Evolutionary conservation across 2,888 invertebrate species (phyloP).

Genomic region (Leucoma salicis): DNA sequence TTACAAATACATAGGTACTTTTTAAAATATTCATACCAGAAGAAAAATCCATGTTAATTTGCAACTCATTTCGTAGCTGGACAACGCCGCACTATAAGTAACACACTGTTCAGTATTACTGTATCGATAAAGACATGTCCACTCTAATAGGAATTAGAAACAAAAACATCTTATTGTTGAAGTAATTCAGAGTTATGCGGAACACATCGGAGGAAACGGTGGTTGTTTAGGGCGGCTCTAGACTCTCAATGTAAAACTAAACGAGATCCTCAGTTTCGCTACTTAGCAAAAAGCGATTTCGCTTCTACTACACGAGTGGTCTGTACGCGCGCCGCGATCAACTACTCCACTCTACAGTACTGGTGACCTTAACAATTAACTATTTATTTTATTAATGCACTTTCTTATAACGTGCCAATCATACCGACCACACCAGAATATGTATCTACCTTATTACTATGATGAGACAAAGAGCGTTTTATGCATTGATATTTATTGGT

Average conservation of each 20-base stretch:
- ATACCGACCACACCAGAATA: constrained; percentile 39
- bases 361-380: constrained; percentile 78
- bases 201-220: constrained; percentile 24
- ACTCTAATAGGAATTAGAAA: constrained; percentile 60
- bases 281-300: constrained; percentile 63
- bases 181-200: constrained; percentile 24
- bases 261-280: constrained; percentile 61
- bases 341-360: constrained; percentile 65
- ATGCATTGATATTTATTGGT: not conserved
- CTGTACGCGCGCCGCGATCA: constrained; percentile 69
- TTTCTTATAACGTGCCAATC: constrained; percentile 68
- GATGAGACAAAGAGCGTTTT: constrained; percentile 47
- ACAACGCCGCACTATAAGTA: constrained; percentile 44
- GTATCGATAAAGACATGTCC: constrained; percentile 78
- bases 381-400: constrained; percentile 79
- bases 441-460: constrained; percentile 30
- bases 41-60: constrained; percentile 65
- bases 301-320: constrained; percentile 79
- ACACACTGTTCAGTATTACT: constrained; percentile 60
- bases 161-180: constrained; percentile 55
- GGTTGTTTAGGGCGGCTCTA: constrained; percentile 41
- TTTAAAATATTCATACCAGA: constrained; percentile 63
- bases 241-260: constrained; percentile 67
- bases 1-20: too few relatives aligned
- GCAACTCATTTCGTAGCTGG: constrained; percentile 70